Conservation (phyloP, 2,113 vertebrate species). For the Craseonycteris thonglongyai region DNA sequence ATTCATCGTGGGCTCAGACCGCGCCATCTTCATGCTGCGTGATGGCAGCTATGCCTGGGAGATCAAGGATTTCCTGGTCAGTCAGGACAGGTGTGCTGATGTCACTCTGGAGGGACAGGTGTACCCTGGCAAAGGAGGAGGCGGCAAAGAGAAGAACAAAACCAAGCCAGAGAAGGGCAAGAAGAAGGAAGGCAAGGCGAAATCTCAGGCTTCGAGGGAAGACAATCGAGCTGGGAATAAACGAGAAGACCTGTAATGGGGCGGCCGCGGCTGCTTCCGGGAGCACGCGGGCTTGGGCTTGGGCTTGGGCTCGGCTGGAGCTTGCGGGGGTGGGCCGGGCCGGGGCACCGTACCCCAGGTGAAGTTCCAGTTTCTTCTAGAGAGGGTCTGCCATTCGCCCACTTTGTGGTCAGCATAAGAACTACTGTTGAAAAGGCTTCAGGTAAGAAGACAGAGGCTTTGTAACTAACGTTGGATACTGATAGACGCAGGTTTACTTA, state of each 20-base stretch:
- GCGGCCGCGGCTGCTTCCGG: rapidly evolving
- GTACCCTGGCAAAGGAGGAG: conserved; percentile 89
- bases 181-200: conserved; percentile 76
- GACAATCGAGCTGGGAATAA: conserved; percentile 79
- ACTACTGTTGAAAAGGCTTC: conserved; percentile 4
- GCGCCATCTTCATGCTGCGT: conserved; percentile 97
- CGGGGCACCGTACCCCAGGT: neutral
- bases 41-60: conserved; percentile 96
- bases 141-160: conserved; percentile 73
- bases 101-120: conserved; percentile 98
- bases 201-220: conserved; percentile 67
- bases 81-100: conserved; percentile 90
- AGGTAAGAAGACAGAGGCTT: conserved; percentile 38
- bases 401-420: neutral
- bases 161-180: conserved; percentile 83
- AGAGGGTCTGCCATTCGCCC: neutral
- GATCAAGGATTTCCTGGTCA: conserved; percentile 93
- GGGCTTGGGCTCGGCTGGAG: neutral
- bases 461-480: conserved; percentile 3
- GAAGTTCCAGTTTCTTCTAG: neutral
- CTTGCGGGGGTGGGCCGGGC: rapidly evolving
- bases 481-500: neutral
- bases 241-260: conserved; percentile 87
- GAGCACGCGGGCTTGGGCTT: neutral
- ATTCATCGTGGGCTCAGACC: conserved; percentile 97